Conservation (phyloP, 2,797 vertebrate species). For the Cossypha caffra region DNA sequence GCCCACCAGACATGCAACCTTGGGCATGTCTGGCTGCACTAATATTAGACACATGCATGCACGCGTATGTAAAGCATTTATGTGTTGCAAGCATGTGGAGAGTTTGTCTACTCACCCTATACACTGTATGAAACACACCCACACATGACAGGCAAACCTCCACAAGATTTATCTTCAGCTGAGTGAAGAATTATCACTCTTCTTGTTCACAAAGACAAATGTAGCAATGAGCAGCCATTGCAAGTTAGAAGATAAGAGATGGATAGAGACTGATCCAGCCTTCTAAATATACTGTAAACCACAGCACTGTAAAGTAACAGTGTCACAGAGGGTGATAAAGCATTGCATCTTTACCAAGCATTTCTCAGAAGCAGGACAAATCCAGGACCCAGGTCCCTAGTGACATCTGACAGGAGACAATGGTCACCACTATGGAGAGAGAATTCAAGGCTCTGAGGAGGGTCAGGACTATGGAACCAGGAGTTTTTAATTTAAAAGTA, state of each 20-base stretch:
- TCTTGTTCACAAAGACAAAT: slow-evolving; percentile 59
- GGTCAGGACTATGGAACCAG: background rate
- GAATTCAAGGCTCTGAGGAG: background rate
- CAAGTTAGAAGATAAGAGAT: slow-evolving; percentile 27
- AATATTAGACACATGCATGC: background rate
- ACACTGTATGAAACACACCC: background rate
- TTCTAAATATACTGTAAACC: slow-evolving; percentile 5
- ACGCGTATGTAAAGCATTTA: background rate
- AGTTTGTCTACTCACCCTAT: background rate
- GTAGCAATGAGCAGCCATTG: background rate
- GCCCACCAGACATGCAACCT: background rate
- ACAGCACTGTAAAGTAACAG: background rate
- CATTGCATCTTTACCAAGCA: background rate
- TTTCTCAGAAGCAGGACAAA: background rate
- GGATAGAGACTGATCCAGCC: slow-evolving; percentile 6
- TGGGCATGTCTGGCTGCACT: background rate
- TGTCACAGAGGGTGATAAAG: background rate
- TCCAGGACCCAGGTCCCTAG: background rate
- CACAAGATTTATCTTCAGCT: slow-evolving; percentile 35
- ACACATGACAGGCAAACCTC: background rate
- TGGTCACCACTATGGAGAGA: background rate
- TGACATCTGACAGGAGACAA: background rate
- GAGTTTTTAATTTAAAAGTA: background rate
- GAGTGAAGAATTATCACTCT: slow-evolving; percentile 45
- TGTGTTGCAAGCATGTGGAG: rapidly evolving